These are phyloP conservation scores for Poeciliopsis occidentalis DNA, from an alignment of 2,113 vertebrate genomes.

Conservation along the genomic window DNA sequence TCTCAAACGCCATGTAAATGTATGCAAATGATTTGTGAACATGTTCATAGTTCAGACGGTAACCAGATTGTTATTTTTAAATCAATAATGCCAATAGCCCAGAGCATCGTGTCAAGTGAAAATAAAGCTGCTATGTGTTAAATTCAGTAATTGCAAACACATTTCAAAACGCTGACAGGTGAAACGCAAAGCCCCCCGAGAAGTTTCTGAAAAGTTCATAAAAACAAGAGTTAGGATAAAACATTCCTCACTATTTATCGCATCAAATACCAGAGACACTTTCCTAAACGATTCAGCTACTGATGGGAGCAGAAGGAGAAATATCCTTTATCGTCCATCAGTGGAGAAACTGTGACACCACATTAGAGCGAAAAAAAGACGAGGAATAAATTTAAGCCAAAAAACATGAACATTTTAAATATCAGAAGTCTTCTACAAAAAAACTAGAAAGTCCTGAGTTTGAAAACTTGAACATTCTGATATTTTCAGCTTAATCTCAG, in stretches of 20 bases:
- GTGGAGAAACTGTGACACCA: too few species aligned
- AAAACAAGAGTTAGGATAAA: constrained; percentile 65
- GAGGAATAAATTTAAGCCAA: too few species aligned
- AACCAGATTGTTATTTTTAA: constrained; percentile 70
- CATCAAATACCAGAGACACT: constrained; percentile 48
- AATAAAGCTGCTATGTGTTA: constrained; percentile 66
- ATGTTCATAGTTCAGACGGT: constrained; percentile 49
- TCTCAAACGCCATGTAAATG: constrained; percentile 44
- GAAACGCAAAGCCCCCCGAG: constrained; percentile 38
- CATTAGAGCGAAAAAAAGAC: too few species aligned
- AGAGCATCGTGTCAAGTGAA: constrained; percentile 67
- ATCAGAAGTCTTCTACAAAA: too few species aligned
- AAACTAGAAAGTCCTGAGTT: too few species aligned
- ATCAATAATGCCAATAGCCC: constrained; percentile 76
- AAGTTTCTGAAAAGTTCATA: constrained; percentile 69
- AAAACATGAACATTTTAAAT: too few species aligned
- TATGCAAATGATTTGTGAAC: constrained; percentile 73
- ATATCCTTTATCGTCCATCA: too few species aligned
- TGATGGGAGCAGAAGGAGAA: too few species aligned
- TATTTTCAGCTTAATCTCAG: too few species aligned
- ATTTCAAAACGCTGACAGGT: constrained; percentile 76
- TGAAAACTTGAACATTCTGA: too few species aligned
- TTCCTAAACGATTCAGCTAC: constrained; percentile 1
- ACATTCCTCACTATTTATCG: constrained; percentile 56
- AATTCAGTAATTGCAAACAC: constrained; percentile 78